A percentile compares a stretch with the other conserved stretches of the same genome.
phyloP scores from a whole-genome alignment of 30 jellyfish, hydroid and myxozoan genomes.

The Chironex yamaguchii region DNA sequence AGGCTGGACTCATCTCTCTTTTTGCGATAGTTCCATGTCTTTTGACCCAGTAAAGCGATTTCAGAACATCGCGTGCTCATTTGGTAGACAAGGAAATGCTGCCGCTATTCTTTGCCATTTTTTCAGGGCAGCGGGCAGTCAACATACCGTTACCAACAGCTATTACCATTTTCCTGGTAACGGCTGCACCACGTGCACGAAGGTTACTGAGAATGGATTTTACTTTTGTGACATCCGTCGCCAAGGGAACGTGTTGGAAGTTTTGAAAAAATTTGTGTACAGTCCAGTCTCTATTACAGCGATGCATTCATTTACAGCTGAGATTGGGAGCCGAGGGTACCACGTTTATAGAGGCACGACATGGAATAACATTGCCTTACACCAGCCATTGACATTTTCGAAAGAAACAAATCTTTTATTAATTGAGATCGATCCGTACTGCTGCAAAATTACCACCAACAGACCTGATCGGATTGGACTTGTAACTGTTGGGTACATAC shows the following conservation, averaged over 20 bases:
- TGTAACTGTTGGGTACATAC: constrained; percentile 41
- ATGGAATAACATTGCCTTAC: not conserved
- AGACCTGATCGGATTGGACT: constrained; percentile 11
- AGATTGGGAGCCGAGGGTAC: not conserved
- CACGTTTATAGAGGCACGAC: not conserved
- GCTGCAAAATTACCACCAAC: not conserved
- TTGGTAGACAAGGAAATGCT: constrained; percentile 42
- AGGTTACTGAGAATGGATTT: constrained; percentile 32
- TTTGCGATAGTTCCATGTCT: constrained; percentile 47
- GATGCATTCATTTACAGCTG: not conserved
- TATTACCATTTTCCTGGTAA: constrained; percentile 23
- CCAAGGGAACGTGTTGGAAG: too few species aligned
- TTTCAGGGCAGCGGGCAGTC: constrained; percentile 41
- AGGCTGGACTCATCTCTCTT: constrained; percentile 46
- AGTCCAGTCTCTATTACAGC: too few species aligned
- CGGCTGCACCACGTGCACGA: constrained; percentile 29
- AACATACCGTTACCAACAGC: constrained; percentile 27
- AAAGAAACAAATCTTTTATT: not conserved
- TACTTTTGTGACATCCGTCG: constrained; percentile 21
- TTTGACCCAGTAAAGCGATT: constrained; percentile 28
- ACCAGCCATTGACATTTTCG: not conserved
- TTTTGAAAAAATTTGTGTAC: too few species aligned
- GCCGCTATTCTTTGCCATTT: constrained; percentile 14
- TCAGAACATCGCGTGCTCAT: constrained; percentile 33
- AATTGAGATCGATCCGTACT: constrained; percentile 15